Base-by-base conservation (phyloP, 2,888 invertebrate species). In the Microctonus brassicae region DNA sequence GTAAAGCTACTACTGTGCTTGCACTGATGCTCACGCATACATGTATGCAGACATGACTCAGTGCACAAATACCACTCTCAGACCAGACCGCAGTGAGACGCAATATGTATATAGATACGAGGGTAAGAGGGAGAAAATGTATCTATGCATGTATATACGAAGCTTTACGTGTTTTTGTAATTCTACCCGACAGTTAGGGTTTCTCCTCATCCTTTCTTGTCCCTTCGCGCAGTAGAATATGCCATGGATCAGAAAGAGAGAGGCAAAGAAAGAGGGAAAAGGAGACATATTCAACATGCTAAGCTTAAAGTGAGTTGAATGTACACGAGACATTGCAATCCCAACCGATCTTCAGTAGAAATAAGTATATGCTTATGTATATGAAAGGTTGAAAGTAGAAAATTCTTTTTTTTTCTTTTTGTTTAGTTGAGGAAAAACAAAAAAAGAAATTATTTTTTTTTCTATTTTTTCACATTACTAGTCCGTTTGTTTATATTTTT, bases 141-240 rank as follows among this genome's bases (percentile, higher is more conserved):
- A 33, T 33, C 3, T 33, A 33, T 33, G 6, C 6, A 33, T 33
- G 9, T 47, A 47, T 47, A 47, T 47, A 47, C 17, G 17, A n/a
- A 17, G 47, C 47, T 26, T 24, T 24, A 24, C 69, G 61, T 69
- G 69, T 69, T 69, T 69, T 69, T 62, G 69, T 69, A 69, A 69
- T 69, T 61, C 69, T 55, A 62, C 55, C 22, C 61, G 17, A 22
- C 69, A 36, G 62, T 69, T 69, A 69, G 61, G 61, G 52, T 29
- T 62, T 53, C 39, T 39, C 60, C n/a, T 39, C 20, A 10, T 17
- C 17, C 17, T 17, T 17, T 17, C 47, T 17, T 17, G 5, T 17
- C 17, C 17, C 5, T n/a, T 6, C 17, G 2, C 9, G 17, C 22
- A 26, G 10, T 26, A 63, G 42, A 64, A 70, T 57, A 69, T 69